Base-by-base conservation (phyloP, 2,888 invertebrate species). In the Automeris io region DNA sequence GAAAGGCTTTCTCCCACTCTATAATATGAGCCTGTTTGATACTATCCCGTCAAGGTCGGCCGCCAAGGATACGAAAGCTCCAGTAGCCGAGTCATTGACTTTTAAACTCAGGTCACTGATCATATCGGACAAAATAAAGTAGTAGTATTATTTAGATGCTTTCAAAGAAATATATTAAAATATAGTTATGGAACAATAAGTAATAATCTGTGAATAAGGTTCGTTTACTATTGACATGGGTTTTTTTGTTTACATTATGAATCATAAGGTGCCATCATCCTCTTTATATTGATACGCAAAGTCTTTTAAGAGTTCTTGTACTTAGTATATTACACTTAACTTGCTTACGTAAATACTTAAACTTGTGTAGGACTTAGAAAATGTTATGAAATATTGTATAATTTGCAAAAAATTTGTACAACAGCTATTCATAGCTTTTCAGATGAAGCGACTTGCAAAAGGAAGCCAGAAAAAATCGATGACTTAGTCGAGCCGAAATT, bases 1-100 rank as follows among this genome's bases (percentile, higher is more conserved):
- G 53, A 39, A 46, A 34, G 43, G 45, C 56, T 57, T 57, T 57
- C 56, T 55, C 57, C 57, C 57, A 50, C 57, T 56, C 56, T 40
- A 33, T 26, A 24, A 22, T 23, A 19, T 19, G 21, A 12, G 34
- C 34, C 39, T 34, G 35, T 23, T 40, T 21, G 4, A 36, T 42
- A 38, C 39, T 41, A 43, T 37, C 46, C 33, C n/a, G 37, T 34
- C 46, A 40, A 35, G 46, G 45, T 46, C 58, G 54, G 53, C 57
- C 52, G 35, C 53, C 13, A 11, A 39, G 5, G 34, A 38, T 39
- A 42, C 21, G 37, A 46, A 45, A 47, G 39, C 16, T 16, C 29
- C 8, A 24, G 5, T 11, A 11, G 11, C 1, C 16, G 29, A 8
- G 29, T 29, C 29, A 16, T 16, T 29, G 29, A 29, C 29, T 29